Conservation (phyloP, 2,113 vertebrate genomes). For the Elephas maximus region DNA sequence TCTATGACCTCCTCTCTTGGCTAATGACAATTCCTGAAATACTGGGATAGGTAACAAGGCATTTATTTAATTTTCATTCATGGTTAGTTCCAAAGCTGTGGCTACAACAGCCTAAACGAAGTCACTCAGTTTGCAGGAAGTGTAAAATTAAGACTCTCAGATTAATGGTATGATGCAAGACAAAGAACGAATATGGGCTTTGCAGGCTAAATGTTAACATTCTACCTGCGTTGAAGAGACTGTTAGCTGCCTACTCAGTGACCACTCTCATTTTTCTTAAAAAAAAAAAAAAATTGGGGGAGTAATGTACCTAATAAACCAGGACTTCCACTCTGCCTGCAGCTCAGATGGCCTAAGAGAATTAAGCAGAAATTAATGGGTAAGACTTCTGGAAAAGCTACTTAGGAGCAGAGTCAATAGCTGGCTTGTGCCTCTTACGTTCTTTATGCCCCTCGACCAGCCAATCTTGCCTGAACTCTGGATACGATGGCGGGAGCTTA, state of each 20-base stretch:
- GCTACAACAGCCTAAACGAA: background rate
- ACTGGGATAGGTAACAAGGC: background rate
- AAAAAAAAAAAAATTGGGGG: background rate
- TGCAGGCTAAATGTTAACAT: no score
- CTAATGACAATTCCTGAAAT: accelerated
- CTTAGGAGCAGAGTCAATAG: no score
- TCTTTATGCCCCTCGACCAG: no score
- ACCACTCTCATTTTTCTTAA: background rate
- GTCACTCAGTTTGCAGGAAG: background rate
- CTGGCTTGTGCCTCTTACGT: background rate
- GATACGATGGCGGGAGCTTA: background rate
- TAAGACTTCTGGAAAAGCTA: background rate
- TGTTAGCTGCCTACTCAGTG: background rate
- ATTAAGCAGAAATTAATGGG: background rate
- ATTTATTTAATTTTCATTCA: background rate
- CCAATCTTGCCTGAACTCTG: background rate
- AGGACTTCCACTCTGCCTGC: no score
- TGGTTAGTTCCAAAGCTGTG: background rate
- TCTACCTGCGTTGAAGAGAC: background rate
- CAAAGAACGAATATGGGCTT: background rate
- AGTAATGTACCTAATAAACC: background rate
- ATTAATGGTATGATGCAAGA: no score
- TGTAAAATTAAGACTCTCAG: background rate
- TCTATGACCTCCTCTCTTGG: no score
- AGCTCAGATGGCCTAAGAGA: background rate